These are phyloP conservation scores for Boloria selene DNA, from an alignment of 2,888 invertebrate genomes.

Conservation along the genomic window DNA sequence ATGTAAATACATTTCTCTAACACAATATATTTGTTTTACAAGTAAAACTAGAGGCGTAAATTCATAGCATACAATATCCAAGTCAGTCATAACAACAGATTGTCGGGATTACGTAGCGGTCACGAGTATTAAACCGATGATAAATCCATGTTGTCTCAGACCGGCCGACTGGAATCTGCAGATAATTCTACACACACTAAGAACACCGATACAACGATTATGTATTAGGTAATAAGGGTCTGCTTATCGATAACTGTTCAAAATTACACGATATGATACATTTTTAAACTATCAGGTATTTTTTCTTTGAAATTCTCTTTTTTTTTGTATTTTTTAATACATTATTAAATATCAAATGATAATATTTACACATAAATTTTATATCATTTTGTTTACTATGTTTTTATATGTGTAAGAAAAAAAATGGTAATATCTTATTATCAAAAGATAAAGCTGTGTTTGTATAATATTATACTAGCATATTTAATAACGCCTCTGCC, in stretches of 20 bases:
- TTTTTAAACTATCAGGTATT: too few relatives aligned
- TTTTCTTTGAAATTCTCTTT: too few relatives aligned
- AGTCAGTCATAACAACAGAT: constrained; percentile 49
- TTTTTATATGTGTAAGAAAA: too few relatives aligned
- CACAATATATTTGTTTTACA: constrained; percentile 26
- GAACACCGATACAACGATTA: constrained; percentile 16
- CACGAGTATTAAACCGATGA: constrained; percentile 46
- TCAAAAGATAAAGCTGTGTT: too few relatives aligned
- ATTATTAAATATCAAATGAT: too few relatives aligned
- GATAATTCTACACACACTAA: constrained; percentile 46
- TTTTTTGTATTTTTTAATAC: too few relatives aligned
- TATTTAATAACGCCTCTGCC: too few relatives aligned
- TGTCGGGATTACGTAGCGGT: constrained; percentile 46
- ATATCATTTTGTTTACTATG: too few relatives aligned
- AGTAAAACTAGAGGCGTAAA: constrained; percentile 38
- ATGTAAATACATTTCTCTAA: too few relatives aligned
- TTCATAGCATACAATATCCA: constrained; percentile 42
- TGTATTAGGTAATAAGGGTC: constrained; percentile 1
- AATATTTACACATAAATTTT: too few relatives aligned
- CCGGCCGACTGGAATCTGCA: constrained; percentile 50
- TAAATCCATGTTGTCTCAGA: constrained; percentile 50
- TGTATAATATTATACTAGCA: too few relatives aligned
- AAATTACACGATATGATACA: not conserved
- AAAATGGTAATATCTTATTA: too few relatives aligned
- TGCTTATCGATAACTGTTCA: not conserved